Conservation (phyloP, 2,888 invertebrate species). For the Chaetogeoica ovagalla region DNA sequence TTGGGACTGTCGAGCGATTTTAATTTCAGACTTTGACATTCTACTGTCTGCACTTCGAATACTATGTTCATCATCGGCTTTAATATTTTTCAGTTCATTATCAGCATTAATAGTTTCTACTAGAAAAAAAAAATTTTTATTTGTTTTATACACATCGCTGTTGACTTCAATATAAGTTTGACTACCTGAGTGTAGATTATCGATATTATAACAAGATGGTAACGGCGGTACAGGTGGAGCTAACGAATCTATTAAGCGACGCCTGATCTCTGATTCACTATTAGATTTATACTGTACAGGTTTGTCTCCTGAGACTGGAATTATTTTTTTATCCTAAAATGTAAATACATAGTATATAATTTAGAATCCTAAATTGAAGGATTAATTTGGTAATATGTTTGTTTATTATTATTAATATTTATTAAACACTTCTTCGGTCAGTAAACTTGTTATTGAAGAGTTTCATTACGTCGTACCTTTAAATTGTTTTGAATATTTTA, state of each 20-base stretch:
- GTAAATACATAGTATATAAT: neutral
- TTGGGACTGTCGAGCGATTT: slow-evolving; percentile 64
- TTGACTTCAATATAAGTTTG: neutral
- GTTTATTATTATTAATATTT: neutral
- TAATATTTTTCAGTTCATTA: slow-evolving; percentile 17
- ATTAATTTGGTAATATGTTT: neutral
- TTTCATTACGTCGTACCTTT: too few relatives aligned
- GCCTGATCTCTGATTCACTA: slow-evolving; percentile 56
- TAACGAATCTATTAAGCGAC: slow-evolving; percentile 54
- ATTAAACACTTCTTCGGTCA: neutral
- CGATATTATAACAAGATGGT: slow-evolving; percentile 54
- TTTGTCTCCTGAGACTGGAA: slow-evolving; percentile 36
- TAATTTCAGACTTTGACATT: slow-evolving; percentile 46
- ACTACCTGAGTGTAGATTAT: slow-evolving; percentile 39
- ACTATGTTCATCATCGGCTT: slow-evolving; percentile 35
- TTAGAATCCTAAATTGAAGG: neutral
- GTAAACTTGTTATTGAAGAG: too few relatives aligned
- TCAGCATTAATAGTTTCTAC: slow-evolving; percentile 3
- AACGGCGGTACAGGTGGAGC: slow-evolving; percentile 57
- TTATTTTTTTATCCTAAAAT: slow-evolving; percentile 52
- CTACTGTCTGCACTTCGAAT: slow-evolving; percentile 22
- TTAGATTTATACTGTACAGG: slow-evolving; percentile 53
- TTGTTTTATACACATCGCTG: neutral
- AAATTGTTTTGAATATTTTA: too few relatives aligned
- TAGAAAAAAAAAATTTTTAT: neutral